phyloP scores from a whole-genome alignment of 2,888 invertebrate genomes.

The Venustoraphidia nigricollis region DNA sequence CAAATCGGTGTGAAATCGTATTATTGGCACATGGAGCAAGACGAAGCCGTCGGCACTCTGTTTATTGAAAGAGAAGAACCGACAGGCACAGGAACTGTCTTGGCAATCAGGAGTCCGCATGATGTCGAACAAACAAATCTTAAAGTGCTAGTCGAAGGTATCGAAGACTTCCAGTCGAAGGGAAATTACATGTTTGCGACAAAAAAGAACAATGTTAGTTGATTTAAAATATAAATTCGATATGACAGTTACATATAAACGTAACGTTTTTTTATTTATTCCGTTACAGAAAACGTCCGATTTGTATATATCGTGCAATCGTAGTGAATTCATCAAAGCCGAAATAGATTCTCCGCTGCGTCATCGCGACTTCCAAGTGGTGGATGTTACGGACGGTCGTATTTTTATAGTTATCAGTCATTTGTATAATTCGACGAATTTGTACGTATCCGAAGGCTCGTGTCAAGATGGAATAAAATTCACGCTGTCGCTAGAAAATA shows the following conservation, averaged over 20 bases:
- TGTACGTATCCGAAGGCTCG: conserved; percentile 65
- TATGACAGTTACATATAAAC: not conserved
- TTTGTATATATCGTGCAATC: conserved; percentile 61
- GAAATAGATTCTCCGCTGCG: conserved; percentile 57
- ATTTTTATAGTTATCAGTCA: conserved; percentile 73
- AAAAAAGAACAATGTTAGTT: conserved; percentile 44
- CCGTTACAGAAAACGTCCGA: conserved; percentile 33
- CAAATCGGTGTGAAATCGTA: conserved; percentile 65
- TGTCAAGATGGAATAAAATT: conserved; percentile 41
- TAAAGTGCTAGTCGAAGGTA: conserved; percentile 42
- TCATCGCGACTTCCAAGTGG: conserved; percentile 57
- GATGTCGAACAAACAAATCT: conserved; percentile 16
- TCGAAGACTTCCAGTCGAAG: conserved; percentile 68
- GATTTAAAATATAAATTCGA: conserved; percentile 5
- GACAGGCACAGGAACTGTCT: conserved; percentile 36
- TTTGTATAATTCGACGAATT: conserved; percentile 50
- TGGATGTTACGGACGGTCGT: conserved; percentile 67
- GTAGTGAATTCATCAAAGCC: conserved; percentile 53
- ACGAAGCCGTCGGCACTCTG: conserved; percentile 30
- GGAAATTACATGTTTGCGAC: conserved; percentile 79
- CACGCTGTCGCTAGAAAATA: conserved; percentile 59
- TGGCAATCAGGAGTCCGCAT: conserved; percentile 17
- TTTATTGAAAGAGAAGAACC: conserved; percentile 55
- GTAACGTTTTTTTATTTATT: conserved; percentile 7
- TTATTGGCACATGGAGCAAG: conserved; percentile 48